Percentiles rank a stretch among this genome's conserved stretches.
phyloP scores from a whole-genome alignment of 2,113 vertebrate genomes.

The Carassius carassius region DNA sequence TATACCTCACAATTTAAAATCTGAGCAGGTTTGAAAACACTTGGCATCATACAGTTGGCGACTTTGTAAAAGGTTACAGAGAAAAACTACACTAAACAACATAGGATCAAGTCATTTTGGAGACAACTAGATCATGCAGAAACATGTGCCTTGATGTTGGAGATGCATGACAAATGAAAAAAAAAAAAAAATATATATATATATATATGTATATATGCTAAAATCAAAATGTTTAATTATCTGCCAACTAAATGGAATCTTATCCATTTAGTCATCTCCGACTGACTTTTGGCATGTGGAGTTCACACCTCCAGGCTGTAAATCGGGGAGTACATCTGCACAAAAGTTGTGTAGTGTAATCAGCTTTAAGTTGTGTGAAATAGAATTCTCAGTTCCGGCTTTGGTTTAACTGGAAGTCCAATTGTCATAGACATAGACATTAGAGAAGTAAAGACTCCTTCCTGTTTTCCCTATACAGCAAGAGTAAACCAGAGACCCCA shows the following conservation, averaged over 20 bases:
- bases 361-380: neutral
- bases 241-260: too few relatives aligned
- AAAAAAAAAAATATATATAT: too few relatives aligned
- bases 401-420: neutral
- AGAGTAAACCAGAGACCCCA: conserved; percentile 74
- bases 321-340: neutral
- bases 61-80: neutral
- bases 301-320: neutral
- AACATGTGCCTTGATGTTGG: too few relatives aligned
- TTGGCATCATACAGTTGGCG: neutral
- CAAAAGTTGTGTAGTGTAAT: neutral
- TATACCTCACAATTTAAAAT: neutral
- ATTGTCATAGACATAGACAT: neutral
- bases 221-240: too few relatives aligned
- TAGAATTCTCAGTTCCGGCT: neutral
- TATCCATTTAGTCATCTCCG: too few relatives aligned
- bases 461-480: conserved; percentile 67
- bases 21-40: neutral
- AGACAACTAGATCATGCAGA: too few relatives aligned
- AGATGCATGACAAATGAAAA: too few relatives aligned
- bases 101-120: too few relatives aligned
- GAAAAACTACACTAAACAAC: neutral
- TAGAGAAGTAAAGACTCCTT: conserved; percentile 12
- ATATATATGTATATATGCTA: too few relatives aligned
- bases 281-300: too few relatives aligned